phyloP scores from a whole-genome alignment of 2,888 invertebrate genomes.

The Meghimatium bilineatum region DNA sequence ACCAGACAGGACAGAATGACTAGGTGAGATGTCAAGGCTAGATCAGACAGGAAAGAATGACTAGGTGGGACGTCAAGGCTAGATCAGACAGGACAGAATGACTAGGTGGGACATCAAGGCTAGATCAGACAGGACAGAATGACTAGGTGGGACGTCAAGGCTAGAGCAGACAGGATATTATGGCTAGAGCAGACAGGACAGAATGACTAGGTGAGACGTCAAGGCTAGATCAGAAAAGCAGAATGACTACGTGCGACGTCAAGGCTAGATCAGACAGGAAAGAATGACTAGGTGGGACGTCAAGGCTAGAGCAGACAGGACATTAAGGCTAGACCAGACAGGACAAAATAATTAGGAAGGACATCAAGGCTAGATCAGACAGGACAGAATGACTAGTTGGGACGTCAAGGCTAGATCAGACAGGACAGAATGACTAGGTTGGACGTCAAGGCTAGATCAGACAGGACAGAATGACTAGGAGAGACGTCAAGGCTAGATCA shows the following conservation, averaged over 20 bases:
- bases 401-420: neutral
- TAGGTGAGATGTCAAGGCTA: neutral
- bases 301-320: neutral
- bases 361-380: neutral
- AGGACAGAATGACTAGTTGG: neutral
- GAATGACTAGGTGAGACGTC: neutral
- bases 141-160: neutral
- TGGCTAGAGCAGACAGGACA: neutral
- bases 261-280: neutral
- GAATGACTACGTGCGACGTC: neutral
- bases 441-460: neutral
- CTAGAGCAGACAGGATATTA: neutral
- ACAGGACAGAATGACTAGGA: neutral
- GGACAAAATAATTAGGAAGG: neutral
- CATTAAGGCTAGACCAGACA: neutral
- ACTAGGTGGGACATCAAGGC: neutral
- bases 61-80: neutral
- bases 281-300: neutral
- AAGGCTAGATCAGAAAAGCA: too few relatives aligned
- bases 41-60: neutral
- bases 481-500: neutral
- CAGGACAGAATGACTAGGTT: neutral
- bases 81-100: neutral
- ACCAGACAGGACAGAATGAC: neutral
- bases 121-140: neutral